A percentile compares a stretch with the other conserved stretches of the same genome.
phyloP scores from a whole-genome alignment of 2,888 invertebrate genomes.

The Gerris lacustris region DNA sequence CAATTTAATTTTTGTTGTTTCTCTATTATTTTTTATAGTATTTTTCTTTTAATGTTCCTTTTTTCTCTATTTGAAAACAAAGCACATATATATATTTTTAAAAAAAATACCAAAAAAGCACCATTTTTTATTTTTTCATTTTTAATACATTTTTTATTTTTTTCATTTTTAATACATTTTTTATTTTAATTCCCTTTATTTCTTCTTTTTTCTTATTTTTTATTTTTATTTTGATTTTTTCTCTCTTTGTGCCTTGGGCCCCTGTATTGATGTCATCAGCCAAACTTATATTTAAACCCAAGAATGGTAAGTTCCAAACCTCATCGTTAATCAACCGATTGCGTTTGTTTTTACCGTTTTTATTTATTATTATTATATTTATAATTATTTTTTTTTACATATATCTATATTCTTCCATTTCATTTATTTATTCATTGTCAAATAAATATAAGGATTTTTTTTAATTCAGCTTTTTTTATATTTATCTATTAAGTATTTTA shows the following conservation, averaged over 20 bases:
- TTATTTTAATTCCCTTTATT: not conserved
- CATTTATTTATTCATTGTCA: too few relatives aligned
- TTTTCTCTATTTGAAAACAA: too few relatives aligned
- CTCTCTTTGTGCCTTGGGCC: constrained; percentile 30
- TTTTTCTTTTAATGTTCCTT: too few relatives aligned
- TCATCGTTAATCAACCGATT: constrained; percentile 11
- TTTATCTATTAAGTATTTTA: too few relatives aligned
- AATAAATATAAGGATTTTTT: too few relatives aligned
- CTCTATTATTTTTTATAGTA: too few relatives aligned
- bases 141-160: not conserved
- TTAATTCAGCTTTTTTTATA: too few relatives aligned
- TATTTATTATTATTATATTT: not conserved
- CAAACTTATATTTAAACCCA: constrained; percentile 42
- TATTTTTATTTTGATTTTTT: constrained; percentile 29
- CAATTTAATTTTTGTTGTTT: too few relatives aligned
- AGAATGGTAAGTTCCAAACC: constrained; percentile 38
- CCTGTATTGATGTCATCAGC: constrained; percentile 34
- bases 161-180: not conserved
- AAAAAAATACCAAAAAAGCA: too few relatives aligned
- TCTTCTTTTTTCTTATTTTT: constrained; percentile 25
- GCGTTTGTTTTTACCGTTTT: constrained; percentile 18
- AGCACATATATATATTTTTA: too few relatives aligned
- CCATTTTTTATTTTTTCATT: too few relatives aligned
- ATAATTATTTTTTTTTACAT: not conserved
- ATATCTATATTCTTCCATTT: too few relatives aligned